Base-by-base conservation (phyloP, 2,113 vertebrate species). In the Lycaon pictus region DNA sequence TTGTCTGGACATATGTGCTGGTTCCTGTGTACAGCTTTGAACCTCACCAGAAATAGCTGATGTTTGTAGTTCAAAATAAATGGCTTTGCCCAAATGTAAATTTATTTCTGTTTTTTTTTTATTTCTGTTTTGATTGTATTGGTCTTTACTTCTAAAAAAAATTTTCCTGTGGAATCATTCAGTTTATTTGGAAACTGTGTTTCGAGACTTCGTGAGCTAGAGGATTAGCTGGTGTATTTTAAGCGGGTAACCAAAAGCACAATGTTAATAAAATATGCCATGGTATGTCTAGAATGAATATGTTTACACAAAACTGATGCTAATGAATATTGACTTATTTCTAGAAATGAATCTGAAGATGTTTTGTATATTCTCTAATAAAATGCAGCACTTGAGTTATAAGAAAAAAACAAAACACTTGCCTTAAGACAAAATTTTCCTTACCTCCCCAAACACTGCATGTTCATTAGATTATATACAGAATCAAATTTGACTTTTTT, bases 201-300 rank as follows among this genome's bases (percentile, higher is more conserved):
- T 6, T 29, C 48, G 48, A 67, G 53, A 71, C 22, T 37, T 77
- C 4, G 53, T n/a, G 55, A 29, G 29, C 27, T 12, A 6, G 56
- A 87, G 85, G 96, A 97, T 97, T 98, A 96, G 98, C 77, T 95
- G 63, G 81, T 72, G 35, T 93, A 88, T 97, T 93, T 90, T 96
- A 96, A 74, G 58, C 85, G 88, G 82, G 88, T 93, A 91, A 93
- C 93, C 27, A 87, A 97, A 95, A 69, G 63, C 91, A 94, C 2
- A 0, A 1, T 12, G 12, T 72, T 60, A 35, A n/a, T 60, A 51
- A 63, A 35, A 25, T 35, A 5, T 6, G 20, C 51, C 51, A 11
- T 27, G 25, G 12, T 8, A 3, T 6, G 58, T 29, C n/a, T 67
- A 62, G 81, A 86, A 74, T n/a, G 32, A 65, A 48, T 29, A 12